Base-by-base conservation (phyloP, 2,797 vertebrate genomes). In the Sebastes alutus region DNA sequence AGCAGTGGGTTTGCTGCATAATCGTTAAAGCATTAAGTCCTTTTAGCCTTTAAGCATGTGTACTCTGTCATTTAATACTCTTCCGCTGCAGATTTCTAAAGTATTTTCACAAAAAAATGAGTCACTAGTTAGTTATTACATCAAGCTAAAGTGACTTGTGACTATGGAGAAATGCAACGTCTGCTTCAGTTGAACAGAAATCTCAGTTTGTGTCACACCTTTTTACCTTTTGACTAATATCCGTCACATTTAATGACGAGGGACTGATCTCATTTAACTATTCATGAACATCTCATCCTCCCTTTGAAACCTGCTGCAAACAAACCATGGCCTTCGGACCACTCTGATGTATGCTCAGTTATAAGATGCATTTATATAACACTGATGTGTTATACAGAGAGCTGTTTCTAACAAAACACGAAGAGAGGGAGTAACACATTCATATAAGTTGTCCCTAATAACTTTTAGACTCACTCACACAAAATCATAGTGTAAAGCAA, bases 121-220 rank as follows among this genome's bases (percentile, higher is more conserved):
- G 23, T 23, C 29, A 68, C 65, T 52, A 35, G 16, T 35, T 46
- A n/a, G 22, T 62, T 18, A 74, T 61, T 20, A 42, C 66, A 61
- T 75, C 7, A 72, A 72, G 49, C 14, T 75, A 0, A 49, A 62
- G 32, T 75, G 22, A 56, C 74, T 64, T 16, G 29, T 78, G 79
- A 60, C 54, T 5, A 8, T 32, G 38, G 12, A 70, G 30, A n/a
- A 70, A 56, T 61, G 68, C 63, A 61, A 54, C n/a, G 18, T 52
- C 52, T 63, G 63, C 62, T 78, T 76, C 78, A 79, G 80, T 87
- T 86, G 2, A 79, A 80, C 68, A 83, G 87, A 87, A 87, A 69
- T 89, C 75, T 88, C 85, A 35, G 62, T 92, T 86, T 88, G 89
- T 83, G 86, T 92, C 86, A 88, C 76, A 65, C 35, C 23, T 1